Evolutionary conservation across 2,888 invertebrate species (phyloP).

Genomic region (Helicoverpa assulta): DNA sequence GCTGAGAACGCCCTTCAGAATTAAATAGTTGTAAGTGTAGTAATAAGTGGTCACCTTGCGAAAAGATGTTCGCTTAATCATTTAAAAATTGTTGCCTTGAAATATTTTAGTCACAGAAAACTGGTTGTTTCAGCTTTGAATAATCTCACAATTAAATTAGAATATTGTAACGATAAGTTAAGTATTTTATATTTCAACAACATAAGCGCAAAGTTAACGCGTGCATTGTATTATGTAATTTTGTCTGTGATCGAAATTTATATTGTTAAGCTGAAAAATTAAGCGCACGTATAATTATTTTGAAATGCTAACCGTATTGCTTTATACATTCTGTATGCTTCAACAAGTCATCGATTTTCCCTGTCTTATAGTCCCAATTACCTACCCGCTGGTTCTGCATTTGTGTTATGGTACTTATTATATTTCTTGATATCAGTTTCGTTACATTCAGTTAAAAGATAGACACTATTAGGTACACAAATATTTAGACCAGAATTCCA

Average conservation of each 20-base stretch:
- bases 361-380: not conserved
- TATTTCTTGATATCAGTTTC: too few relatives aligned
- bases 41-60: conserved; percentile 69
- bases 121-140: conserved; percentile 86
- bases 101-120: conserved; percentile 82
- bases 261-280: conserved; percentile 86
- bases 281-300: conserved; percentile 78
- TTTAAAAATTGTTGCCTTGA: conserved; percentile 84
- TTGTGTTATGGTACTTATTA: too few relatives aligned
- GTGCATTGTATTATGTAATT: conserved; percentile 87
- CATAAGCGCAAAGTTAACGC: conserved; percentile 82
- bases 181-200: conserved; percentile 86
- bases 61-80: conserved; percentile 77
- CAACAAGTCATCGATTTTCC: conserved; percentile 10
- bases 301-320: conserved; percentile 66
- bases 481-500: too few relatives aligned
- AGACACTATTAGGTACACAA: too few relatives aligned
- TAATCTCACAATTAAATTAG: conserved; percentile 83
- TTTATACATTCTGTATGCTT: conserved; percentile 74
- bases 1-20: conserved; percentile 58
- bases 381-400: not conserved
- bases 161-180: conserved; percentile 84
- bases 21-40: conserved; percentile 58
- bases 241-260: conserved; percentile 90
- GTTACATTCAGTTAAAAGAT: too few relatives aligned